Base-by-base conservation (phyloP, 2,888 invertebrate species). In the Epinotia demarniana region DNA sequence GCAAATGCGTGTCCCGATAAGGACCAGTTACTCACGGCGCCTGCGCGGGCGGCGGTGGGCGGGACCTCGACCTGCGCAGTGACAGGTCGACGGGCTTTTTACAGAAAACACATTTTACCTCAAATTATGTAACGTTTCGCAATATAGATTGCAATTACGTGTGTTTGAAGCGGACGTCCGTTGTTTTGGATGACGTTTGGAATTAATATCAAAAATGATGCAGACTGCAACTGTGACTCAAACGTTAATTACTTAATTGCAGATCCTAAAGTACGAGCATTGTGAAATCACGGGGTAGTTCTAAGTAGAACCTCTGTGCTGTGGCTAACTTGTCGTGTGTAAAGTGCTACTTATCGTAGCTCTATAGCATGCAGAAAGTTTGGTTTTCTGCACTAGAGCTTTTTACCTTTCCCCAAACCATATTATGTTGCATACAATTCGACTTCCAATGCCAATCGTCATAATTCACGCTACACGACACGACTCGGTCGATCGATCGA, bases 41-140 rank as follows among this genome's bases (percentile, higher is more conserved):
- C 61, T 49, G 62, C 61, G 70, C 62, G 70, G 70, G 70, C 70
- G 70, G 49, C 62, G 61, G 70, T 71, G 70, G 70, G 70, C 70
- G 70, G 62, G 53, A 71, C 70, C 70, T 62, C 62, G 70, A 71
- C 70, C 70, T 53, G 62, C 62, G 61, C 70, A 62, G 49, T 71
- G 70, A 62, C 70, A 71, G 70, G 61, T 71, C 58, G 58, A 57
- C 11, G 67, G 66, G 46, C 57, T 58, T 68, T 68, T 68, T 60
- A 60, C 69, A 43, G 16, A 16, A 69, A 58, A 60, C 55, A 43
- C 58, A 27, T 60, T 69, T 68, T 69, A 60, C n/a, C 58, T 23
- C 58, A 46, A 18, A 18, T 69, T 69, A 27, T 46, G 43, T 60
- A 57, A 68, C 18, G 6, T 58, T 58, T 60, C n/a, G 33, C 61